Evolutionary conservation across 2,113 vertebrate genomes (phyloP).

Genomic region (Verasper variegatus): DNA sequence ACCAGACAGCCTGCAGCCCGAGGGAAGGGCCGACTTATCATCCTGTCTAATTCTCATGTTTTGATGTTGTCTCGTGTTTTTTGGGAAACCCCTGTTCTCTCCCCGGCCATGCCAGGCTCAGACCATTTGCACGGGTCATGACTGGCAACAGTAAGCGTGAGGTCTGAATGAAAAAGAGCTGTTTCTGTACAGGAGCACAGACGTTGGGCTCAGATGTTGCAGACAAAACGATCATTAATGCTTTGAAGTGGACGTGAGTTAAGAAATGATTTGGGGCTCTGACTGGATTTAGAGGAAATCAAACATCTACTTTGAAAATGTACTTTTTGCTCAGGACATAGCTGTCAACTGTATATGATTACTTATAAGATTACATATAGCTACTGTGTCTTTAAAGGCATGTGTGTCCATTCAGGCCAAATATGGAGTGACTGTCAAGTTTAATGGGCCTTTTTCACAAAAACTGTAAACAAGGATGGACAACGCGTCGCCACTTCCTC

Average conservation of each 20-base stretch:
- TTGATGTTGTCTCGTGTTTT: conserved; percentile 44
- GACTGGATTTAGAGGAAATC: background rate
- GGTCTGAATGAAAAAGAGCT: background rate
- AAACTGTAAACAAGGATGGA: too few relatives aligned
- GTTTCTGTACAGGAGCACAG: conserved; percentile 9
- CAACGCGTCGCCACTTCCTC: too few relatives aligned
- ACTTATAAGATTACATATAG: background rate
- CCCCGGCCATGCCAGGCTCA: conserved; percentile 6
- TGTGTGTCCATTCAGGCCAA: too few relatives aligned
- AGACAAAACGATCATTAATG: background rate
- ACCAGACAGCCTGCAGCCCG: conserved; percentile 52
- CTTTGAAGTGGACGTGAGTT: background rate
- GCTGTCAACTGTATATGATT: background rate
- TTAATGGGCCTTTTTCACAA: too few relatives aligned
- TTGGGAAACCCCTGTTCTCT: conserved; percentile 26
- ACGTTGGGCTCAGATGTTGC: background rate
- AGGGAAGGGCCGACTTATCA: conserved; percentile 36
- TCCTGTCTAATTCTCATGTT: conserved; percentile 58
- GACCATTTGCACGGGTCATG: conserved; percentile 27
- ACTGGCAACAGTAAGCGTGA: conserved; percentile 1
- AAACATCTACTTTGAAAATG: background rate
- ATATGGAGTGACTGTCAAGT: too few relatives aligned
- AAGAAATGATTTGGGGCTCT: background rate
- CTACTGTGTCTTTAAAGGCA: too few relatives aligned
- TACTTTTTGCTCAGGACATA: background rate